Evolutionary conservation across 2,797 vertebrate genomes (phyloP).

Genomic region (Sebastes vulpes): DNA sequence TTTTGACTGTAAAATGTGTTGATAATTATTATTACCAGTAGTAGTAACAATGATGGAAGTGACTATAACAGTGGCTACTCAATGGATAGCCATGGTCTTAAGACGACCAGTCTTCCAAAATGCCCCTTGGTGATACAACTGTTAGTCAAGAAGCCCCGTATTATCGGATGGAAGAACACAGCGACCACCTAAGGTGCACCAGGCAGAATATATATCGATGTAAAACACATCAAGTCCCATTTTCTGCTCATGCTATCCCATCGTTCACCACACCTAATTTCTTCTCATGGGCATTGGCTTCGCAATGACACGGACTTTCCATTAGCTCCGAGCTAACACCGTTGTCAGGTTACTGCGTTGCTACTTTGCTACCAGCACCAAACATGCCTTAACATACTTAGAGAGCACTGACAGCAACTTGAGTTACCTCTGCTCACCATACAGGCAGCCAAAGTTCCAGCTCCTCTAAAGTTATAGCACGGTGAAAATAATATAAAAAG

Average conservation of each 20-base stretch:
- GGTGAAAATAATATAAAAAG: background rate
- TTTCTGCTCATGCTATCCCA: conserved; percentile 25
- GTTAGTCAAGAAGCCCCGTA: background rate
- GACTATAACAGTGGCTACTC: background rate
- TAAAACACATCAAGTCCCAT: conserved; percentile 44
- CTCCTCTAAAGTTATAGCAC: background rate
- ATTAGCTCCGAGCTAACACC: conserved; percentile 55
- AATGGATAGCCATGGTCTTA: background rate
- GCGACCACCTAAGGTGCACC: background rate
- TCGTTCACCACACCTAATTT: conserved; percentile 35
- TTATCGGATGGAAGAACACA: background rate
- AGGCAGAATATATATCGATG: conserved; percentile 11
- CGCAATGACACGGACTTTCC: conserved; percentile 62
- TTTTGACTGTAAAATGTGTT: background rate
- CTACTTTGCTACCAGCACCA: conserved; percentile 31
- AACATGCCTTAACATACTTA: conserved; percentile 41
- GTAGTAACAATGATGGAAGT: background rate
- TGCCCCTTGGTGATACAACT: background rate
- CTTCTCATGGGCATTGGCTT: conserved; percentile 54
- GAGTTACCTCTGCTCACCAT: background rate
- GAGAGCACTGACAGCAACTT: background rate
- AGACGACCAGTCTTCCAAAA: background rate
- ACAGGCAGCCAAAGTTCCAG: background rate
- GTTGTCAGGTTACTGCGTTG: conserved; percentile 42
- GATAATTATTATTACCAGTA: background rate